Evolutionary conservation across 2,888 invertebrate genomes (phyloP), one percentile per base, ranked within the genome.

Genomic region (Agrochola litura): DNA sequence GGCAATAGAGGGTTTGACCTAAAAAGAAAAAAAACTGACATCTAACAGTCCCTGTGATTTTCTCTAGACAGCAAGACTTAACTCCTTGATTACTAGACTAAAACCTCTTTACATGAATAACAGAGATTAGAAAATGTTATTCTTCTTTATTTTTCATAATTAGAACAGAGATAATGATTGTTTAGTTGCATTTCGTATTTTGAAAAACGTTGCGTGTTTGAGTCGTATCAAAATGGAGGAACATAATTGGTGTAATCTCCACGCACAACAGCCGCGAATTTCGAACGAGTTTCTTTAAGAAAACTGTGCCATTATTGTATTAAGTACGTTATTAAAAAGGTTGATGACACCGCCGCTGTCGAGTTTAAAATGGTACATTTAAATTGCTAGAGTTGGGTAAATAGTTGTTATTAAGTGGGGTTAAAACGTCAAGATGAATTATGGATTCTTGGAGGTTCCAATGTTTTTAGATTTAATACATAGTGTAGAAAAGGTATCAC

Each of bases 251-350:
- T 77, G 79, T 82, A 88, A 88, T 88, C 76, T 79, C 77, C 77
- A 71, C 72, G 78, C 74, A 80, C 76, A 75, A 76, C 73, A 64
- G 65, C 74, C 68, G 76, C 71, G 76, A 79, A 88, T 86, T 77
- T 76, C 58, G 76, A 82, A 84, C 86, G 70, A 79, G 85, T 84
- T 85, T 78, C 79, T 86, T 86, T 43, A 81, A 88, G 71, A 86
- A 86, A 82, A 86, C 73, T 77, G 80, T 77, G 79, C 69, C 74
- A 88, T 88, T 88, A 88, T 88, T 82, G 75, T 86, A 86, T 82
- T 86, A 78, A 88, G 86, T 81, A 78, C 68, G 66, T 86, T 83
- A 86, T 85, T 86, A 79, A 88, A 86, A 83, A 87, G 87, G 86
- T 88, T 88, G 88, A 86, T 83, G 87, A 86, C 86, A 86, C 83